A percentile compares a stretch with the other conserved stretches of the same genome.
Evolutionary conservation across 2,113 vertebrate species (phyloP).

Genomic region (Pandion haliaetus): DNA sequence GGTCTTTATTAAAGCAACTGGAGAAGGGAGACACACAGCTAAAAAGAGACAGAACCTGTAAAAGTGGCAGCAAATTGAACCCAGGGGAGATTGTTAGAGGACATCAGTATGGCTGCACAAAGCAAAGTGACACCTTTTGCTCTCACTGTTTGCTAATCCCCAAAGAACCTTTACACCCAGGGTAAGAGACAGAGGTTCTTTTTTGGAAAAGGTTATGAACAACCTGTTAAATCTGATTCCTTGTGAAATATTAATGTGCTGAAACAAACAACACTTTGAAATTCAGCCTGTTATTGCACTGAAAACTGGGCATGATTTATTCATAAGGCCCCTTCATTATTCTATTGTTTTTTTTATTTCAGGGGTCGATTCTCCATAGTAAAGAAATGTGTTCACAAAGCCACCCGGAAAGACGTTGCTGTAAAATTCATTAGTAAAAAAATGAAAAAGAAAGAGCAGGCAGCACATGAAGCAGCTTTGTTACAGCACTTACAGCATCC

Average conservation of each 20-base stretch:
- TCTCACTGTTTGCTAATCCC: slow-evolving; percentile 15
- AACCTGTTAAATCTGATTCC: slow-evolving; percentile 4
- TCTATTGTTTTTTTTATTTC: background rate
- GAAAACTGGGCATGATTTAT: slow-evolving; percentile 1
- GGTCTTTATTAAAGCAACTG: background rate
- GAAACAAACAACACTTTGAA: background rate
- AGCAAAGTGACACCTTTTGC: background rate
- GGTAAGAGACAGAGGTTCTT: background rate
- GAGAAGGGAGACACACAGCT: background rate
- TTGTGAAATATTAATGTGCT: slow-evolving; percentile 26
- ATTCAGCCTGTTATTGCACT: background rate
- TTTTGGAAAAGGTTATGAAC: slow-evolving; percentile 10
- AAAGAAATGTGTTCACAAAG: slow-evolving; percentile 91
- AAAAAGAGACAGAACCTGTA: background rate
- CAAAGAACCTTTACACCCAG: background rate
- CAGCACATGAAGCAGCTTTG: slow-evolving; percentile 90
- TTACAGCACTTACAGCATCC: slow-evolving; percentile 89
- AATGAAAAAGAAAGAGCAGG: slow-evolving; percentile 97
- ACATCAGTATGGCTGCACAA: background rate
- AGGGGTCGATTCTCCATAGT: slow-evolving; percentile 97
- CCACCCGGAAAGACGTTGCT: slow-evolving; percentile 91
- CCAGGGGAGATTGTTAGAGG: slow-evolving; percentile 17
- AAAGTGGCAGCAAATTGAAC: slow-evolving; percentile 27
- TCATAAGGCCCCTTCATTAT: background rate
- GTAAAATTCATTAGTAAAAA: slow-evolving; percentile 96